Conservation (phyloP, 2,888 invertebrate genomes). For the Lasioglossum figueresi region DNA sequence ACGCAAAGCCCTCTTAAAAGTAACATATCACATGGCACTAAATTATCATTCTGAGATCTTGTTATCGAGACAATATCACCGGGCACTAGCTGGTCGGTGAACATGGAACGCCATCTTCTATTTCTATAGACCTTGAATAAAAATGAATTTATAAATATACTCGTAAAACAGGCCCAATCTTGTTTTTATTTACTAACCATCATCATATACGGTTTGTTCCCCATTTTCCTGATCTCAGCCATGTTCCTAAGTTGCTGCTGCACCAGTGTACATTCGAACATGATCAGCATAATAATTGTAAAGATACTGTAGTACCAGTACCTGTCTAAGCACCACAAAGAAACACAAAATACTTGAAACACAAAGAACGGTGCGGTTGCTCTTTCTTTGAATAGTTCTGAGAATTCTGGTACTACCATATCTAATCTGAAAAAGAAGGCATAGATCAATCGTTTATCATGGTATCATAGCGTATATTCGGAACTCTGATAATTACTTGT, state of each 20-base stretch:
- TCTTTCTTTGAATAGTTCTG: constrained; percentile 97
- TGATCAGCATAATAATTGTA: constrained; percentile 96
- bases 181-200: constrained; percentile 83
- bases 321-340: constrained; percentile 99
- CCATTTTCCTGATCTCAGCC: constrained; percentile 99
- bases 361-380: constrained; percentile 99
- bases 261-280: constrained; percentile 98
- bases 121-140: constrained; percentile 92
- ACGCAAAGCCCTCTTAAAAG: constrained; percentile 97
- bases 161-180: background rate
- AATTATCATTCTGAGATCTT: constrained; percentile 93
- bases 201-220: constrained; percentile 97
- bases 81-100: constrained; percentile 95
- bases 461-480: background rate
- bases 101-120: constrained; percentile 94
- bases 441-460: background rate
- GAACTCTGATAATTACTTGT: constrained; percentile 87
- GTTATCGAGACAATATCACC: constrained; percentile 98
- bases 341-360: constrained; percentile 99
- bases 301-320: constrained; percentile 99
- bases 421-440: constrained; percentile 85
- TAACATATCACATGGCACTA: constrained; percentile 98
- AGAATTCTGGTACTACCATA: constrained; percentile 97
- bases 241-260: constrained; percentile 99
- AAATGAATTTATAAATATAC: constrained; percentile 7